Evolutionary conservation across 2,113 vertebrate species (phyloP).

Genomic region (Thryonomys swinderianus): DNA sequence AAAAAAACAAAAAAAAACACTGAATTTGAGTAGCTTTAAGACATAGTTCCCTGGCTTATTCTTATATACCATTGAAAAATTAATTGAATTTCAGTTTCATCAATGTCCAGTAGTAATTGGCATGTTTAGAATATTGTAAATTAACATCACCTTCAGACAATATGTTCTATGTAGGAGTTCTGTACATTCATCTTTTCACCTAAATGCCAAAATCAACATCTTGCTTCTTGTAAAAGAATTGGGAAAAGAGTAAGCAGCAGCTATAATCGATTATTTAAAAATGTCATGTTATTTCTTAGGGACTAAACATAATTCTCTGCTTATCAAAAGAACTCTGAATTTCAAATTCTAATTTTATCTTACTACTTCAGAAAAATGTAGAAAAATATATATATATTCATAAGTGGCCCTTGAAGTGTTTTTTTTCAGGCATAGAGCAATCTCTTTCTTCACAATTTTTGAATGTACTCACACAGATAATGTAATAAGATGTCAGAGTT

Average conservation of each 20-base stretch:
- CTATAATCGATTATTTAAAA: background rate
- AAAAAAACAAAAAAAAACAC: no score
- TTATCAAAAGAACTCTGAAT: constrained; percentile 36
- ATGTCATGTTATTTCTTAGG: background rate
- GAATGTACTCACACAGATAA: background rate
- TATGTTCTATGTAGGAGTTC: background rate
- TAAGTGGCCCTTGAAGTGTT: constrained; percentile 10
- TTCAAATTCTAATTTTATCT: constrained; percentile 57
- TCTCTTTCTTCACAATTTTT: constrained; percentile 8
- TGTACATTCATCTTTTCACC: background rate
- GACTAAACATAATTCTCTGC: constrained; percentile 21
- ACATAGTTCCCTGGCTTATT: background rate
- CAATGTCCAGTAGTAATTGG: background rate
- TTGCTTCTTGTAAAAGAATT: background rate
- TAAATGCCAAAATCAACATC: background rate
- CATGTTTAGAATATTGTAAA: background rate
- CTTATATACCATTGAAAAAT: background rate
- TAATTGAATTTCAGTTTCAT: background rate
- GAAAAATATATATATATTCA: background rate
- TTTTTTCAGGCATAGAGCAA: background rate
- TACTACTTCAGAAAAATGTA: background rate
- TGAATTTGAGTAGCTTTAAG: background rate
- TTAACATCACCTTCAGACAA: background rate
- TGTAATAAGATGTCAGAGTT: background rate
- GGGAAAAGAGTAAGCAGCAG: background rate